Evolutionary conservation across 2,888 invertebrate genomes (phyloP), one percentile per base, ranked within the genome.

Genomic region (Caenorhabditis doughertyi): DNA sequence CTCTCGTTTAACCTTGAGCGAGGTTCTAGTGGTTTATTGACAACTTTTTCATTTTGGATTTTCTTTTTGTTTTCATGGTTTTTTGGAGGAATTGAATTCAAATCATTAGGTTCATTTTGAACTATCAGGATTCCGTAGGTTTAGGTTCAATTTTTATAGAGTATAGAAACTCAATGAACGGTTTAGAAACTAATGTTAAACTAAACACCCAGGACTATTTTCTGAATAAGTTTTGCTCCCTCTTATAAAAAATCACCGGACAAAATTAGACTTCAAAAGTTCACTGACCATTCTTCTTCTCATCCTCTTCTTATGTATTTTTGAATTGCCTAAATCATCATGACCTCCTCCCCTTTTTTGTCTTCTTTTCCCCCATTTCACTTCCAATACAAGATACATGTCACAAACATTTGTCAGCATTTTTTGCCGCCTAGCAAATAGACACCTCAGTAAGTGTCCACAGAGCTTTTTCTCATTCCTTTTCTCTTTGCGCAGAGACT

Each of bases 381-480:
- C 35, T 60, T 62, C 60, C 64, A 58, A 71, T 71, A 47, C 58
- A 47, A 74, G 47, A 67, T 67, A 74, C 74, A 74, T 74, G 49
- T 42, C 56, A 47, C 65, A 44, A 47, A 47, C 74, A 74, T 67
- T 74, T 74, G 74, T 74, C 74, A 74, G 74, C 74, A 74, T 74
- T 58, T 74, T 44, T 56, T n/a, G 56, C 68, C 55, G 27, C 55
- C 27, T 55, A 21, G 68, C 74, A 74, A 74, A 74, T 39, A 74
- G 23, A 56, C 18, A 39, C 32, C 21, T 18, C 62, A 64, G n/a
- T n/a, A 44, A 56, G 56, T 56, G 56, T 35, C 13, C 16, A 42
- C 32, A 16, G 13, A 5, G 27, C 27, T 25, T 70, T n/a, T n/a
- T n/a, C n/a, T n/a, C n/a, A n/a, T 53, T 67, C 27, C 55, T 42